phyloP scores from a whole-genome alignment of 2,113 vertebrate species.

The Nothobranchius furzeri region DNA sequence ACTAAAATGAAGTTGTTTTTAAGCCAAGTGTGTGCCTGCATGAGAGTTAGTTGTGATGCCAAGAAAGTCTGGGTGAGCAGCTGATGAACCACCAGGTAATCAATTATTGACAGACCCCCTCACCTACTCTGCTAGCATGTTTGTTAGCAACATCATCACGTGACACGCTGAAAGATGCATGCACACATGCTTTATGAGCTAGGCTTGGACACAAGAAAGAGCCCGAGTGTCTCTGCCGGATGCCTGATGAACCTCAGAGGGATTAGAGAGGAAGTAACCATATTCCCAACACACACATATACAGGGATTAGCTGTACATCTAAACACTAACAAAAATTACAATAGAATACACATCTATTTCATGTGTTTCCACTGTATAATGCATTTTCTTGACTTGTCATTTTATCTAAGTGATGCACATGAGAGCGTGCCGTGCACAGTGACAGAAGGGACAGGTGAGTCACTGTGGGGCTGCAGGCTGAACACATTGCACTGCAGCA shows the following conservation, averaged over 20 bases:
- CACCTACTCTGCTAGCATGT: slow-evolving; percentile 43
- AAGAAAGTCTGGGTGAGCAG: slow-evolving; percentile 49
- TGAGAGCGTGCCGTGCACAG: background rate
- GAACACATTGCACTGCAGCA: slow-evolving; percentile 79
- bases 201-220: background rate
- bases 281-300: slow-evolving; percentile 45
- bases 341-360: background rate
- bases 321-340: background rate
- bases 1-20: too few species aligned
- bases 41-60: slow-evolving; percentile 3
- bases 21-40: background rate
- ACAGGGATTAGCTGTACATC: background rate
- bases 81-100: slow-evolving; percentile 58
- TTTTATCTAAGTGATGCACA: background rate
- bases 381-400: background rate
- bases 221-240: slow-evolving; percentile 28
- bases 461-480: slow-evolving; percentile 64
- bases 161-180: background rate
- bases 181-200: slow-evolving; percentile 8
- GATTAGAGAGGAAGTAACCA: slow-evolving; percentile 52
- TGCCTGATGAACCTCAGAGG: slow-evolving; percentile 50
- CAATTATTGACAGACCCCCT: slow-evolving; percentile 66
- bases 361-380: background rate
- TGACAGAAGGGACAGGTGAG: slow-evolving; percentile 74
- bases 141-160: slow-evolving; percentile 26